Evolutionary conservation across 2,888 invertebrate genomes (phyloP), one percentile per base, ranked within the genome.

Genomic region (Erannis defoliaria): DNA sequence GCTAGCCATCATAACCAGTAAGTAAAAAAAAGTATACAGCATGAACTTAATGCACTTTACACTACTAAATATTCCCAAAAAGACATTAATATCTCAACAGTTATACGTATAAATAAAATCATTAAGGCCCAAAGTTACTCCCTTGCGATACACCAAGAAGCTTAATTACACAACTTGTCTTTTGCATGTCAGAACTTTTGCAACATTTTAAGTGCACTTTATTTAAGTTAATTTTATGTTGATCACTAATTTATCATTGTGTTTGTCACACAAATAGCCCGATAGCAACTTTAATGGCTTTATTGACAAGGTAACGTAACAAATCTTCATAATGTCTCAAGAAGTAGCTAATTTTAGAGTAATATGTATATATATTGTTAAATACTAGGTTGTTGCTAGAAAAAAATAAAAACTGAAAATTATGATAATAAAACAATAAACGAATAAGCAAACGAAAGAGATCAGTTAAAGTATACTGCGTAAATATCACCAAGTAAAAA

Each of bases 221-320:
- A 63, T 76, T 80, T 75, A 68, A 55, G 67, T 73, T 72, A 62
- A 64, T 76, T 79, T 85, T 81, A 84, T 74, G 76, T 86, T 82
- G 73, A 80, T 89, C 81, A 93, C 91, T 93, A 92, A 93, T 91
- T 73, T 81, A 66, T 64, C 65, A 85, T 80, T 94, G 92, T 95
- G 93, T 95, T 94, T 95, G 94, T 94, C 95, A 94, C 95, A 94
- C 95, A 87, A 95, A 94, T 96, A 97, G 97, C 97, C 97, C 97
- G 94, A 96, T 98, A 96, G 97, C 97, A 95, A 97, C 96, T 94
- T 97, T 98, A 95, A 97, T 98, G 97, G 97, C 97, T 94, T 96
- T 97, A 88, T 95, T 97, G 89, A 96, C 97, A 96, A 98, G 98
- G 98, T 98, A 98, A 97, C 82, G 89, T 90, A 90, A 86, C 79